Conservation (phyloP, 2,888 invertebrate species). For the Loripinus fragilis region DNA sequence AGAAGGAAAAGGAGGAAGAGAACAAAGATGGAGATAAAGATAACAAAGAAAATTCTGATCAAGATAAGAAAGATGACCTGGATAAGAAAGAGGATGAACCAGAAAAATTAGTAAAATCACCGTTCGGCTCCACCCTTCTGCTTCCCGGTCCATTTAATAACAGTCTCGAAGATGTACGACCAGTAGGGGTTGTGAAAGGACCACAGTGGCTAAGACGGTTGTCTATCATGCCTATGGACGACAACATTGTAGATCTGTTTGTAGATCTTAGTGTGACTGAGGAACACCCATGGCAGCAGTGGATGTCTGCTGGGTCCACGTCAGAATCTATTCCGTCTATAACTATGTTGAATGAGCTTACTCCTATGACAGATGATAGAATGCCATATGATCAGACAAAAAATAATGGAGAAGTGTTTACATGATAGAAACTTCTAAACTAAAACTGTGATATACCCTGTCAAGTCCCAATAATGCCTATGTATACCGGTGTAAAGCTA, state of each 20-base stretch:
- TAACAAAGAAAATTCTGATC: constrained; percentile 36
- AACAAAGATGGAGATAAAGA: constrained; percentile 39
- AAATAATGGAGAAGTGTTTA: constrained; percentile 2
- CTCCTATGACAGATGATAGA: constrained; percentile 26
- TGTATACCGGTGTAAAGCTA: not conserved
- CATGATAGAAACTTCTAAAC: not conserved
- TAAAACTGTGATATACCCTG: not conserved
- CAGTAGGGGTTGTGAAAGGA: constrained; percentile 20
- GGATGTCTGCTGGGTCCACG: constrained; percentile 62
- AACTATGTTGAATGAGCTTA: constrained; percentile 46
- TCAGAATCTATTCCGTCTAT: constrained; percentile 62
- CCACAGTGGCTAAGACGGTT: constrained; percentile 44
- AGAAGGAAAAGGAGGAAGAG: constrained; percentile 37
- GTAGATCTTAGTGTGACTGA: constrained; percentile 71
- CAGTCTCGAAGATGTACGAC: constrained; percentile 45
- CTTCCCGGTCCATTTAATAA: constrained; percentile 41
- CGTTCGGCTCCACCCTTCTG: constrained; percentile 14
- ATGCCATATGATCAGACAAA: constrained; percentile 50
- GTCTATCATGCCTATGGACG: constrained; percentile 57
- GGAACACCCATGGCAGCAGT: constrained; percentile 61
- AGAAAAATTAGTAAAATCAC: constrained; percentile 35
- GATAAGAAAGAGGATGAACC: constrained; percentile 52
- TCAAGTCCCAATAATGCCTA: not conserved
- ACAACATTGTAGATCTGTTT: constrained; percentile 73
- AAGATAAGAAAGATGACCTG: not conserved